Evolutionary conservation across 2,888 invertebrate species (phyloP), one percentile per base, ranked within the genome.

Genomic region (Drosophila limbata): DNA sequence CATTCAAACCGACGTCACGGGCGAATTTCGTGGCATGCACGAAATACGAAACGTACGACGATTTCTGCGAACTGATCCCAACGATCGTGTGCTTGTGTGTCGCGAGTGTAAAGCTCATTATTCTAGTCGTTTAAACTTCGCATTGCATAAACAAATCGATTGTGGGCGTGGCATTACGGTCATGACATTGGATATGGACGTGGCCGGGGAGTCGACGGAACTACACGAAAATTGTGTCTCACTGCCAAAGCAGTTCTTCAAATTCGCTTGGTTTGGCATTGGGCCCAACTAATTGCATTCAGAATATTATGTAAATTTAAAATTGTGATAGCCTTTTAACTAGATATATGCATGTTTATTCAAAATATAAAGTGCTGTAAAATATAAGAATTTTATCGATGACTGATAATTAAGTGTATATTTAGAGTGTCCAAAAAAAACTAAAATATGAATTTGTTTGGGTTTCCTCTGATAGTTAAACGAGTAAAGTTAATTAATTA

Each of bases 181-280:
- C 4, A n/a, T 4, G 9, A 19, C 19, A 19, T 50, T 50, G 35
- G n/a, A 35, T 11, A 70, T 56, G 33, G 50, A 72, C 19, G 40
- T 79, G 15, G 77, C 77, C 21, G 44, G 21, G 13, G 73, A 80
- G 3, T 55, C 63, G 13, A 57, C 59, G 3, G 89, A 90, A 17
- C 13, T 84, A 4, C 69, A 84, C 45, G 73, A 79, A 15, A 65
- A 77, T n/a, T 89, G 85, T 21, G n/a, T 96, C 95, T 94, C 96
- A 40, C 56, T 88, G 17, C 84, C 84, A 0, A 70, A 48, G 9
- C 17, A 69, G 6, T 71, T 69, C 35, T 78, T 83, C 3, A 85
- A 91, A 21, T 74, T 50, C 19, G 60, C 78, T 2, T 83, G 86
- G 86, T 69, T 69, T 66, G 83, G 81, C 0, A 62, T 83, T 37